These are phyloP conservation scores for Margaritifera margaritifera DNA, from an alignment of 2,888 invertebrate species.

Conservation along the genomic window DNA sequence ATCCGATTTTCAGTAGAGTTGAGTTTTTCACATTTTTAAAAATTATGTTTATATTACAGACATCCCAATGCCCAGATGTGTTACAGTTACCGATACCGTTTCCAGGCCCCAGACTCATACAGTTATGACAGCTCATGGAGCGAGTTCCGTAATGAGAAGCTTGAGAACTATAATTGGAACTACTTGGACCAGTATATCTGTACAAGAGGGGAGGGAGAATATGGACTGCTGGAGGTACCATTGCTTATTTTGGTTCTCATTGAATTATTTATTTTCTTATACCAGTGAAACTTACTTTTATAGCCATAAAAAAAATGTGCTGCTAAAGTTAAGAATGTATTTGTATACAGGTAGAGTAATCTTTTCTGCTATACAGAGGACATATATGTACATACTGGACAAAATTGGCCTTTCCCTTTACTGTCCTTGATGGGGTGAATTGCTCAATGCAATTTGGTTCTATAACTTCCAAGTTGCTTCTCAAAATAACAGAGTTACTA, in stretches of 20 bases:
- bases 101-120: conserved; percentile 71
- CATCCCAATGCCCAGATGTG: conserved; percentile 94
- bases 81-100: conserved; percentile 78
- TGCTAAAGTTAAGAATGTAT: conserved; percentile 1
- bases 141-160: conserved; percentile 92
- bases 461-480: too few species aligned
- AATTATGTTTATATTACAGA: conserved; percentile 74
- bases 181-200: conserved; percentile 97
- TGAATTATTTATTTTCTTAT: conserved; percentile 5
- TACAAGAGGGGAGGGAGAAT: conserved; percentile 89
- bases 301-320: not conserved
- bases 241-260: not conserved
- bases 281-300: too few species aligned
- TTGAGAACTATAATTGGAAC: conserved; percentile 98
- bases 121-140: conserved; percentile 93
- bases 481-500: too few species aligned
- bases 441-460: too few species aligned
- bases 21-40: not conserved
- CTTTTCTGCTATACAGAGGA: too few species aligned
- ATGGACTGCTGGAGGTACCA: conserved; percentile 86
- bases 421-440: too few species aligned
- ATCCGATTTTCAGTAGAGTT: too few species aligned
- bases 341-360: not conserved
- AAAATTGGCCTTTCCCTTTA: too few species aligned
- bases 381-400: too few species aligned